Conservation (phyloP, 2,888 invertebrate genomes). For the Aethes cnicana region DNA sequence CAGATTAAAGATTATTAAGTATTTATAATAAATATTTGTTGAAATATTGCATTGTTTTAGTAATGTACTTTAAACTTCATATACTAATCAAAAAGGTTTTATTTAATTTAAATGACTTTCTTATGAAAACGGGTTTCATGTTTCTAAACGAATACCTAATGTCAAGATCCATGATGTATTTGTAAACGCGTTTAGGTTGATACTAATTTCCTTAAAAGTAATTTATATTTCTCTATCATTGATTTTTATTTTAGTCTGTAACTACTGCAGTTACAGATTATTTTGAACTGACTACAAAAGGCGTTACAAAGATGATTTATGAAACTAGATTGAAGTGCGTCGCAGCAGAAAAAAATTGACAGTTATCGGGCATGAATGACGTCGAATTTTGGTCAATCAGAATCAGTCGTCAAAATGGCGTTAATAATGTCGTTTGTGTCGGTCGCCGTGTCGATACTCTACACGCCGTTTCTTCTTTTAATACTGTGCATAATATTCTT, state of each 20-base stretch:
- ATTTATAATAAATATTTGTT: too few species aligned
- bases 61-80: too few species aligned
- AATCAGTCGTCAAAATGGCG: slow-evolving; percentile 84
- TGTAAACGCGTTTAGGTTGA: background rate
- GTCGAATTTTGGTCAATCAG: slow-evolving; percentile 45
- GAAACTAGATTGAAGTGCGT: background rate
- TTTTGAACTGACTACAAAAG: background rate
- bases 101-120: too few species aligned
- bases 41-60: too few species aligned
- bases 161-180: background rate
- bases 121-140: too few species aligned
- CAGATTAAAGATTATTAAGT: too few species aligned
- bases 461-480: slow-evolving; percentile 90
- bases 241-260: background rate
- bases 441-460: slow-evolving; percentile 85
- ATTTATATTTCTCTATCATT: background rate
- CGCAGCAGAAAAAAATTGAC: slow-evolving; percentile 16
- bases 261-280: background rate
- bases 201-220: background rate
- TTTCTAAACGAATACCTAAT: background rate
- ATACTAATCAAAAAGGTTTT: too few species aligned
- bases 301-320: background rate
- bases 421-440: slow-evolving; percentile 84
- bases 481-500: slow-evolving; percentile 89
- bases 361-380: slow-evolving; percentile 29